Evolutionary conservation across 1,140 invertebrate species (phyloP), one percentile per base, ranked within the genome.

Genomic region (Bombus affinis): DNA sequence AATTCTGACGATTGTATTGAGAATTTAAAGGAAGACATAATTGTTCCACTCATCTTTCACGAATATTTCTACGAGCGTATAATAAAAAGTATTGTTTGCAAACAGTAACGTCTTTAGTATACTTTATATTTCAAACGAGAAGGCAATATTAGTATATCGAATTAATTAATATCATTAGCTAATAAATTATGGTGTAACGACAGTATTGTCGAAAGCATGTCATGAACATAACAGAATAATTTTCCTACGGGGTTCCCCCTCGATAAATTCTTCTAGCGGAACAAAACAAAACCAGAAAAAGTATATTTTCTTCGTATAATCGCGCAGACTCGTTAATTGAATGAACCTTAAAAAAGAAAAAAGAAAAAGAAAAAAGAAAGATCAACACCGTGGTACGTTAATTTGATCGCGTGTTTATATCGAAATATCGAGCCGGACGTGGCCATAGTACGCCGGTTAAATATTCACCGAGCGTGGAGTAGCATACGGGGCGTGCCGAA

Each of bases 391-490:
- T n/a, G 59, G 28, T 4, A n/a, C 28, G 59, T 62, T 62, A 62
- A 62, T 62, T 62, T 62, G 10, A 62, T 62, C 28, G 59, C 28
- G 28, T 71, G 35, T 71, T 71, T 39, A 39, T 28, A 37, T n/a
- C 39, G 39, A 32, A 73, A 32, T 47, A 53, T 57, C 25, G 15
- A 57, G 10, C 44, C 18, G 3, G 22, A 12, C 6, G n/a, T 3
- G 39, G 18, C 18, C 2, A 37, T 42, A 10, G 9, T 9, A 75
- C 8, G 5, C 13, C 10, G 47, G 39, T 68, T 83, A 77, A 77
- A 83, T 68, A 77, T 83, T 83, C 81, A 15, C 73, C 5, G 3
- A 35, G 44, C 44, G 73, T 66, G 35, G 42, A 32, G 15, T 13
- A 39, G 47, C 65, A 3, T 18, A 12, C 42, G 8, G 15, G 15